Percentiles rank a stretch among this genome's conserved stretches.
Conservation (phyloP, 2,113 vertebrate species). For the Irena cyanogastra region DNA sequence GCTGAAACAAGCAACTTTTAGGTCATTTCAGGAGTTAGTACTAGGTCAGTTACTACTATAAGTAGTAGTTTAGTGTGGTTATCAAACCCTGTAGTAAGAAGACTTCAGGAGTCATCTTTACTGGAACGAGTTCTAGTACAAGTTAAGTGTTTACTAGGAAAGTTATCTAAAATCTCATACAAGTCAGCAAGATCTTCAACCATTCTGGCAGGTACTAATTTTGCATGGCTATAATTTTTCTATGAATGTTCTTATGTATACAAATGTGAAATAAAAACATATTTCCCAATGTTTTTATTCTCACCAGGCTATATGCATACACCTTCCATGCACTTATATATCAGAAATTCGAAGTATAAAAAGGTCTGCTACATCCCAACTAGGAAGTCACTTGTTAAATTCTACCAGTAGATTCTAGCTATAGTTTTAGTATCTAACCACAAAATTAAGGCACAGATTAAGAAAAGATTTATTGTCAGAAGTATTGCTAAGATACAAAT, state of each 20-base stretch:
- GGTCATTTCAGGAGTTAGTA: neutral
- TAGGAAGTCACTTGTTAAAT: neutral
- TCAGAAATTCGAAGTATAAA: neutral
- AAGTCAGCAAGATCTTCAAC: neutral
- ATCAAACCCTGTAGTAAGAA: neutral
- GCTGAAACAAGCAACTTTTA: neutral
- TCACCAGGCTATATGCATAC: neutral
- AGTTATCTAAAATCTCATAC: neutral
- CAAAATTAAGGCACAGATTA: neutral
- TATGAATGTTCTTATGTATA: neutral
- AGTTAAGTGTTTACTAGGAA: neutral
- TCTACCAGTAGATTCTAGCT: neutral
- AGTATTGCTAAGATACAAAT: neutral
- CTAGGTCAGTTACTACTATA: neutral
- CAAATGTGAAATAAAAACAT: neutral
- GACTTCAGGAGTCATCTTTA: neutral
- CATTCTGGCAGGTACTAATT: neutral
- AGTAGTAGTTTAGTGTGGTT: neutral
- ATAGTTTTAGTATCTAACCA: neutral
- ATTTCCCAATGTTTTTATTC: neutral
- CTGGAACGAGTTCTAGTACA: neutral
- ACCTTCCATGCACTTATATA: neutral
- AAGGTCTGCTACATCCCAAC: neutral
- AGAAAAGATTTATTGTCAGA: neutral
- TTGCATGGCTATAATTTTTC: neutral